Evolutionary conservation across 1,140 invertebrate species (phyloP).

Genomic region (Pogonomyrmex californicus): DNA sequence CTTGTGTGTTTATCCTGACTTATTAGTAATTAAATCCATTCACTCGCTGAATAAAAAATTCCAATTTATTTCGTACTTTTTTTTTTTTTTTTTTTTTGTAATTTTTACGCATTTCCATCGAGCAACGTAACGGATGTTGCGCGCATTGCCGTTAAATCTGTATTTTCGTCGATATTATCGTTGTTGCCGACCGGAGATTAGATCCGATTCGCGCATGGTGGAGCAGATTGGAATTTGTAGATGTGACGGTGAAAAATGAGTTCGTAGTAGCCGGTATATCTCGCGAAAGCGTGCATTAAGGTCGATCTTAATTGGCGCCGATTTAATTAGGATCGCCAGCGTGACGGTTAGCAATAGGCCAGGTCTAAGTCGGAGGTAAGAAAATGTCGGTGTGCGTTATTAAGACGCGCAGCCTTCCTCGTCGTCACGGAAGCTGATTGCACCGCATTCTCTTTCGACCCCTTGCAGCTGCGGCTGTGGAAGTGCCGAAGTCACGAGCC

Average conservation of each 20-base stretch:
- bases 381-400: constrained; percentile 81
- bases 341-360: constrained; percentile 84
- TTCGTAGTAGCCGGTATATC: constrained; percentile 78
- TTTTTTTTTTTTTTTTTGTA: neutral
- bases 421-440: constrained; percentile 84
- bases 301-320: constrained; percentile 86
- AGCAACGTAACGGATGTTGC: neutral
- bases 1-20: neutral
- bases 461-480: constrained; percentile 8
- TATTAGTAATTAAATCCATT: neutral
- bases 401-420: constrained; percentile 83
- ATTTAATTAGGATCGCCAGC: constrained; percentile 86
- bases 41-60: neutral
- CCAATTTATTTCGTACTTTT: neutral
- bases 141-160: constrained; percentile 7
- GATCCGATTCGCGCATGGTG: constrained; percentile 40
- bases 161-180: constrained; percentile 56
- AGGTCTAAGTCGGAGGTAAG: constrained; percentile 79
- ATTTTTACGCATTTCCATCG: neutral
- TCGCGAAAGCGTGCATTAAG: constrained; percentile 83
- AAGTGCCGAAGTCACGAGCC: constrained; percentile 47
- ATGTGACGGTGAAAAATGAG: constrained; percentile 78
- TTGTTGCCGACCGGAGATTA: constrained; percentile 48
- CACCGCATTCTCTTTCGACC: constrained; percentile 66
- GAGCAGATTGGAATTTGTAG: constrained; percentile 32